phyloP scores from a whole-genome alignment of 1,140 invertebrate genomes.

The Sitobion miscanthi region DNA sequence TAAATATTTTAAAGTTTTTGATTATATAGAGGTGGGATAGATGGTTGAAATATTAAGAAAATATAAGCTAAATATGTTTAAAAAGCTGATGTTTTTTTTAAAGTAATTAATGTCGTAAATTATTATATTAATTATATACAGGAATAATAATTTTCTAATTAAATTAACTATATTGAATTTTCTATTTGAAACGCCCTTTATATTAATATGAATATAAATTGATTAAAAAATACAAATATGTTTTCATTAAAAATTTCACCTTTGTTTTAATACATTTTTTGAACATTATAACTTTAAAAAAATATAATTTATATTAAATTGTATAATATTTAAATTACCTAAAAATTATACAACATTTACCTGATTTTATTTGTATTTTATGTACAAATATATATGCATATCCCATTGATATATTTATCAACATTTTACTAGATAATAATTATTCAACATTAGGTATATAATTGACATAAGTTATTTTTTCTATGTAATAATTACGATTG shows the following conservation, averaged over 20 bases:
- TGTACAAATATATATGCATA: no score
- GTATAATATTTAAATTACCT: no score
- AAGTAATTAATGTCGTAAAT: background rate
- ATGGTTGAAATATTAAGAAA: background rate
- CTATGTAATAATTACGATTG: background rate
- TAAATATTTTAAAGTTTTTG: slow-evolving; percentile 34
- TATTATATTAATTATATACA: slow-evolving; percentile 3
- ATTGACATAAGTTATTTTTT: background rate
- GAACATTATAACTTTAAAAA: no score
- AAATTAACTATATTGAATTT: background rate
- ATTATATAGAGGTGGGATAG: background rate
- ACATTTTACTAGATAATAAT: no score
- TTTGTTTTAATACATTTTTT: background rate
- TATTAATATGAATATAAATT: background rate
- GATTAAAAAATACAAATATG: background rate
- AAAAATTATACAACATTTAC: no score
- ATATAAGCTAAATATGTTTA: background rate
- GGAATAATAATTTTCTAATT: background rate
- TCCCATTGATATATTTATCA: background rate
- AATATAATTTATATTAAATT: no score
- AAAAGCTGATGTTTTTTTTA: background rate
- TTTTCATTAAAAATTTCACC: background rate
- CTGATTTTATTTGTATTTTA: no score
- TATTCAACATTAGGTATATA: background rate
- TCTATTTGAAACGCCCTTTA: background rate